Conservation (phyloP, 2,888 invertebrate species). For the Bursaphelenchus okinawaensis region DNA sequence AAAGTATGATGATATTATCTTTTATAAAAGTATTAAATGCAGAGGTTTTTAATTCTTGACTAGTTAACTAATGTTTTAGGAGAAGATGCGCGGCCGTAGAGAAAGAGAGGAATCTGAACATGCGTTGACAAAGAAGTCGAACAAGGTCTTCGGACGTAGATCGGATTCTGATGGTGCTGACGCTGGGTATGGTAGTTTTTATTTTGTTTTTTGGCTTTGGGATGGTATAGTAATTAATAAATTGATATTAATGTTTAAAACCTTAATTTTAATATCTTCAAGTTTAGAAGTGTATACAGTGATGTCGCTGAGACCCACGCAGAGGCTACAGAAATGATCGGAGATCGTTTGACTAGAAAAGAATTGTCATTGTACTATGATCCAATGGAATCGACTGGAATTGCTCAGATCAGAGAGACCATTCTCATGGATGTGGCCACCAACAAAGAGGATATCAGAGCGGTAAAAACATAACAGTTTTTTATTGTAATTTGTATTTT, state of each 20-base stretch:
- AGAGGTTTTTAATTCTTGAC: too few relatives aligned
- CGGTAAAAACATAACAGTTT: too few relatives aligned
- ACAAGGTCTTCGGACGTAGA: not conserved
- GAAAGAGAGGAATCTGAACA: not conserved
- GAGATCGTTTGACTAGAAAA: not conserved
- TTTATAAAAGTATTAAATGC: too few relatives aligned
- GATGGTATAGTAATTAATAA: too few relatives aligned
- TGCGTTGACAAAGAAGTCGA: not conserved
- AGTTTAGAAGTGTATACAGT: not conserved
- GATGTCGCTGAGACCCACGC: not conserved
- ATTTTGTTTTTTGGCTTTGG: not conserved
- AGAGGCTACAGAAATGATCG: not conserved
- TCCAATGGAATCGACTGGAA: not conserved
- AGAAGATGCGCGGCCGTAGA: not conserved
- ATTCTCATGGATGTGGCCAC: not conserved
- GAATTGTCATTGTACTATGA: not conserved
- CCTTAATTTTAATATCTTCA: not conserved
- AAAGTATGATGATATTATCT: too few relatives aligned
- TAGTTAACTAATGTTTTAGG: not conserved
- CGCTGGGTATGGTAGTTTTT: not conserved
- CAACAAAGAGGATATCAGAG: not conserved
- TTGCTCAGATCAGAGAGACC: not conserved
- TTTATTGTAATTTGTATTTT: too few relatives aligned
- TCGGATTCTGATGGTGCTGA: not conserved
- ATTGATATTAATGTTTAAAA: too few relatives aligned